Conservation (phyloP, 2,113 vertebrate species). For the Lampris incognitus region DNA sequence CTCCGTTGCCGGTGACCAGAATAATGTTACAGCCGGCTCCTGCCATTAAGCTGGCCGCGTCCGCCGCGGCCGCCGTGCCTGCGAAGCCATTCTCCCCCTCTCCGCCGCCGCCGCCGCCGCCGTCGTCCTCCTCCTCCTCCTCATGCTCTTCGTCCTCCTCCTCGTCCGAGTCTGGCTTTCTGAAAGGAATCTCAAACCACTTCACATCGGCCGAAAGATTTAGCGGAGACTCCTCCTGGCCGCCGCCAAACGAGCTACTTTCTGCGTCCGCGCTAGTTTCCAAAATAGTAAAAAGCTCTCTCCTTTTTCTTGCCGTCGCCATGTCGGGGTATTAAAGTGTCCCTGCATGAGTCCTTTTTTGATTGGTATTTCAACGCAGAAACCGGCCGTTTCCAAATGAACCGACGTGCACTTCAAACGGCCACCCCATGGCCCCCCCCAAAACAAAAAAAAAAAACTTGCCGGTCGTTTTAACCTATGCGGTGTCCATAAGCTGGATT, state of each 20-base stretch:
- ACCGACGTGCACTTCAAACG: conserved; percentile 70
- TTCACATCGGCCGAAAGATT: conserved; percentile 86
- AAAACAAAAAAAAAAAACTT: conserved; percentile 59
- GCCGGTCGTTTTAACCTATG: conserved; percentile 71
- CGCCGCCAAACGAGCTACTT: conserved; percentile 79
- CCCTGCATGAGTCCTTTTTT: conserved; percentile 87
- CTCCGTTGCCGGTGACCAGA: conserved; percentile 83
- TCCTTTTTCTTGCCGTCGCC: conserved; percentile 87
- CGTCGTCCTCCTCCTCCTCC: conserved; percentile 65
- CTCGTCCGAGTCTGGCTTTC: conserved; percentile 82
- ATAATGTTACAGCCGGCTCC: conserved; percentile 86
- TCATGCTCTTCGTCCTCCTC: conserved; percentile 78
- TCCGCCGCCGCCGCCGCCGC: conserved; percentile 30
- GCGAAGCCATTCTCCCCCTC: conserved; percentile 76
- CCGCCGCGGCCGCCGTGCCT: conserved; percentile 73
- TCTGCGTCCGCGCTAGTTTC: conserved; percentile 87
- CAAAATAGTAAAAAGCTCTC: conserved; percentile 89
- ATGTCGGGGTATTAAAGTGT: conserved; percentile 87
- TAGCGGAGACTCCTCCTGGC: conserved; percentile 80
- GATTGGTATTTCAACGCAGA: conserved; percentile 65
- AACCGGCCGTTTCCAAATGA: conserved; percentile 72
- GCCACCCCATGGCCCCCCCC: conserved; percentile 38
- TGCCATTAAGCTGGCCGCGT: conserved; percentile 77
- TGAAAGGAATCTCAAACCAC: conserved; percentile 86
- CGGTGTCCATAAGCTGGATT: conserved; percentile 73